phyloP scores from a whole-genome alignment of 2,797 vertebrate genomes.

The Epinephelus awoara region DNA sequence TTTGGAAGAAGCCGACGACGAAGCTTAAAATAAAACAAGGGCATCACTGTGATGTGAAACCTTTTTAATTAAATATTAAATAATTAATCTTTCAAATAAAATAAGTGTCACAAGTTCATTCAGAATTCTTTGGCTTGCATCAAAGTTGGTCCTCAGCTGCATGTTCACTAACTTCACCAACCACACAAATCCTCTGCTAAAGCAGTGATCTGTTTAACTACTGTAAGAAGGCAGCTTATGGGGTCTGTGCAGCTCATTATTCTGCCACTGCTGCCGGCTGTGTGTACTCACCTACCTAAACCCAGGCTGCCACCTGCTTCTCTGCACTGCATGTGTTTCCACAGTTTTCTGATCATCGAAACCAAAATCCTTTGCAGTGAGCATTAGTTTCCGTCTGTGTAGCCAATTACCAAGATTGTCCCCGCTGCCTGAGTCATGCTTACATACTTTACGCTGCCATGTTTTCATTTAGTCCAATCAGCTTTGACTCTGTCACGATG shows the following conservation, averaged over 20 bases:
- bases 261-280: constrained; percentile 44
- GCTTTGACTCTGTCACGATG: constrained; percentile 37
- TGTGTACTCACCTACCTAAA: constrained; percentile 49
- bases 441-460: constrained; percentile 46
- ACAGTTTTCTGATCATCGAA: constrained; percentile 39
- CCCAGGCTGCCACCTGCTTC: constrained; percentile 43
- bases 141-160: neutral
- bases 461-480: constrained; percentile 55
- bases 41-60: constrained; percentile 17
- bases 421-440: constrained; percentile 46
- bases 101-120: constrained; percentile 30
- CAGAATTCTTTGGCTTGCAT: neutral
- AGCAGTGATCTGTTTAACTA: constrained; percentile 37
- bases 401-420: constrained; percentile 54
- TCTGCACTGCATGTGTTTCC: constrained; percentile 24
- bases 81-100: constrained; percentile 39
- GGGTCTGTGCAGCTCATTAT: constrained; percentile 55
- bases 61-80: constrained; percentile 43
- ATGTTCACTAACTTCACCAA: constrained; percentile 23
- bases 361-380: constrained; percentile 33
- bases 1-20: constrained; percentile 31
- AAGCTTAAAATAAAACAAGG: constrained; percentile 30
- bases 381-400: constrained; percentile 41
- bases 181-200: constrained; percentile 31
- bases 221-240: constrained; percentile 39